Base-by-base conservation (phyloP, 2,113 vertebrate species). In the Bettongia penicillata region DNA sequence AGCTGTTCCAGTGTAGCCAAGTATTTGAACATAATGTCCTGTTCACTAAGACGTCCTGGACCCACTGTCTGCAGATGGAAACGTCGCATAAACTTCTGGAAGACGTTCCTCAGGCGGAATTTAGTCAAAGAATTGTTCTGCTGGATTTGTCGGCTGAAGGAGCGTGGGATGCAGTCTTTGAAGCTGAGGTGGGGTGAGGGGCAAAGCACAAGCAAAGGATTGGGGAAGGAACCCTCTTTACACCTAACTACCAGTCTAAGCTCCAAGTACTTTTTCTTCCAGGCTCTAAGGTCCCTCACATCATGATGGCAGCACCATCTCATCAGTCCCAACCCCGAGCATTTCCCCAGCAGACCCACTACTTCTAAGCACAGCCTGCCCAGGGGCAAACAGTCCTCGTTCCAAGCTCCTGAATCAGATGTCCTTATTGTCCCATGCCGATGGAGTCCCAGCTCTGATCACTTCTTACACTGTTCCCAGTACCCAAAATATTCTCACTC, bases 11-110 rank as follows among this genome's bases (percentile, higher is more conserved):
- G 97, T 0, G 99, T 99, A 22, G 99, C 99, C 95, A 99, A 96
- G 98, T 99, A 99, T 77, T 99, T 99, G 91, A 99, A 99, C 98
- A 99, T 99, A 94, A 99, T 90, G 47, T 99, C 99, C 28, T 99
- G 99, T 8, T 93, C 37, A 2, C 98, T 98, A 28, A 99, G 98
- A 28, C 92, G 96, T 0, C 98, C 98, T 0, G 96, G n/a, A 0
- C 98, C 95, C 90, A 99, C 98, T 0, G 99, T 99, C 96, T 99
- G 99, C 37, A 98, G 98, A 98, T 99, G 99, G 98, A 99, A 99
- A 23, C 94, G 98, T 5, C 55, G 97, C 89, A 99, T 98, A 91
- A 99, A 99, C 1, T 98, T 98, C 0, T 94, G 95, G 96, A 99
- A 99, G 93, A 99, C 99, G 0, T 95, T 98, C 1, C 94, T 98